Conservation (phyloP, 1,140 invertebrate genomes). For the Drosophila willistoni region DNA sequence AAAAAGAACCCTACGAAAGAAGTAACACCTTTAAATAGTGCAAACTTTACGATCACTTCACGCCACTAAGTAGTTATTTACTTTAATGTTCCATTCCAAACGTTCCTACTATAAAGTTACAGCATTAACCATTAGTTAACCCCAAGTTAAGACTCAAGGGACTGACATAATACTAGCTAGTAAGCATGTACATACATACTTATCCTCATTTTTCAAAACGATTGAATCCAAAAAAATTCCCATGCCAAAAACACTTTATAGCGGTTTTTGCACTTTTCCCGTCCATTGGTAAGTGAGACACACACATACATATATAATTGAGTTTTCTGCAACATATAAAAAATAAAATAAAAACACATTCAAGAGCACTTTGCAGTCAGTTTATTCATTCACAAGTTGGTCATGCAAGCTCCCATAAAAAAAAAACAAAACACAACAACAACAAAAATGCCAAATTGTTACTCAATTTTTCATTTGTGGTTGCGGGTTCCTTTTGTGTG, state of each 20-base stretch:
- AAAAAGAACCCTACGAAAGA: too few species aligned
- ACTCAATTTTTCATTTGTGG: slow-evolving; percentile 33
- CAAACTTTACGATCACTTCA: too few species aligned
- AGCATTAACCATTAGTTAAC: too few species aligned
- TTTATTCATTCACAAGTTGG: background rate
- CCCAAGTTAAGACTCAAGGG: too few species aligned
- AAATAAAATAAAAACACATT: background rate
- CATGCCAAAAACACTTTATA: background rate
- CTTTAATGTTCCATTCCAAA: background rate
- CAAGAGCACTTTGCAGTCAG: background rate
- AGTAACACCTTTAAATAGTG: too few species aligned
- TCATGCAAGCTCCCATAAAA: background rate
- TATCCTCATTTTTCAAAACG: too few species aligned
- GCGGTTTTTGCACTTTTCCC: slow-evolving; percentile 6
- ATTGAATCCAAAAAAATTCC: background rate
- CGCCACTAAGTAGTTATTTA: too few species aligned
- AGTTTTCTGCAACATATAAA: background rate
- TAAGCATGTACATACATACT: too few species aligned
- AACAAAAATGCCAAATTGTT: slow-evolving; percentile 34
- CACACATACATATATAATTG: background rate
- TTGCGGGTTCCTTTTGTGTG: slow-evolving; percentile 15
- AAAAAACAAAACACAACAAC: too few species aligned
- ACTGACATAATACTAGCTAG: too few species aligned
- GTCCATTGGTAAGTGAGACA: background rate
- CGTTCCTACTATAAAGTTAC: too few species aligned